Evolutionary conservation across 2,888 invertebrate genomes (phyloP).

Genomic region (Saturnia pavonia): DNA sequence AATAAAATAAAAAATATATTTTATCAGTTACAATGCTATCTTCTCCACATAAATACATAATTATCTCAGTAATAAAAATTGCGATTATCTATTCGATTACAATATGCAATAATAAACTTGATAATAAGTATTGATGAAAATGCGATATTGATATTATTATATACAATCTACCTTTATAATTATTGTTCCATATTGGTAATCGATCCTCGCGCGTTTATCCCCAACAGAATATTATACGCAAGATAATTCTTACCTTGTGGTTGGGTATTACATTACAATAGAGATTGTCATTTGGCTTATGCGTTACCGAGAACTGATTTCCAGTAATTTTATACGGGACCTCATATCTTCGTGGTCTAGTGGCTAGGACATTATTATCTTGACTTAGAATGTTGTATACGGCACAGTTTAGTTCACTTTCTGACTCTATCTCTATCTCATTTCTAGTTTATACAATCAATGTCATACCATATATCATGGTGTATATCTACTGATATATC

Average conservation of each 20-base stretch:
- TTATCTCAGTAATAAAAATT: conserved; percentile 29
- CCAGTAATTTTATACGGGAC: conserved; percentile 1
- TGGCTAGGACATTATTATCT: background rate
- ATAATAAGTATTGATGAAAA: too few relatives aligned
- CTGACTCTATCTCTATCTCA: too few relatives aligned
- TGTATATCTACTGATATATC: too few relatives aligned
- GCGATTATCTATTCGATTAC: background rate
- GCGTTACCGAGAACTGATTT: background rate
- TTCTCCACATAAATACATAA: background rate
- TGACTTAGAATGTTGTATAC: background rate
- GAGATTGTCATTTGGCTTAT: conserved; percentile 22
- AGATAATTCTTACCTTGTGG: conserved; percentile 28
- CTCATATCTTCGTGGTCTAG: background rate
- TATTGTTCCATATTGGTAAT: background rate
- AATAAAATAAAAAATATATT: background rate
- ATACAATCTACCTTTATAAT: background rate
- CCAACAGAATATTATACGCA: background rate
- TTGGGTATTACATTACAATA: conserved; percentile 29
- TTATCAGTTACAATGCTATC: background rate
- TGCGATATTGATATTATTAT: too few relatives aligned
- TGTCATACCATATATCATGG: too few relatives aligned
- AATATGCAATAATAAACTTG: too few relatives aligned
- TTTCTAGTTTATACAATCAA: too few relatives aligned
- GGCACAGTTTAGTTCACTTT: background rate
- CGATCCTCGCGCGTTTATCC: background rate